phyloP scores from a whole-genome alignment of 2,888 invertebrate genomes.

The Xestobium rufovillosum region DNA sequence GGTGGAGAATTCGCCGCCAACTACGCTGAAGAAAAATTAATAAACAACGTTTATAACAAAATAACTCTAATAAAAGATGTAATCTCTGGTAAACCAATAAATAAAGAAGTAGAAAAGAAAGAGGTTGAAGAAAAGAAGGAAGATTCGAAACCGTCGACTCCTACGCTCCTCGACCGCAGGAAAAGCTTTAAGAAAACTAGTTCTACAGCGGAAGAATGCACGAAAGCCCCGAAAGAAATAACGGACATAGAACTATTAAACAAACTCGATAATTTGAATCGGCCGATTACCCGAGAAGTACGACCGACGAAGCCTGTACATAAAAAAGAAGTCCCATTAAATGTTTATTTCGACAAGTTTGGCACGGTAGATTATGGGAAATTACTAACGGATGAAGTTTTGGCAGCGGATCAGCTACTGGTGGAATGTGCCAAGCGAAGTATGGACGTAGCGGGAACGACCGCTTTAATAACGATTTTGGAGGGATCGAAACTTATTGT shows the following conservation, averaged over 20 bases:
- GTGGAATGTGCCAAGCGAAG: conserved; percentile 76
- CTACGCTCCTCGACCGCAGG: conserved; percentile 47
- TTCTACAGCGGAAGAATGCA: conserved; percentile 47
- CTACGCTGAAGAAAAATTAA: conserved; percentile 81
- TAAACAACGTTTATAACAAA: conserved; percentile 71
- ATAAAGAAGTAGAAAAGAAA: conserved; percentile 24
- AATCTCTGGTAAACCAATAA: conserved; percentile 50
- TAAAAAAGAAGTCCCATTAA: conserved; percentile 44
- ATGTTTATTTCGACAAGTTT: conserved; percentile 61
- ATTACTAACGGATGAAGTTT: conserved; percentile 77
- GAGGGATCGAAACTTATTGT: conserved; percentile 77
- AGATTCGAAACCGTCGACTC: conserved; percentile 42
- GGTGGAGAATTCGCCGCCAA: conserved; percentile 94
- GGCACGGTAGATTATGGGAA: conserved; percentile 74
- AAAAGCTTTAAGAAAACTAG: conserved; percentile 61
- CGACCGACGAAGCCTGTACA: conserved; percentile 46
- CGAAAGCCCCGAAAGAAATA: conserved; percentile 46
- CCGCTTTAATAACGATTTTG: conserved; percentile 82
- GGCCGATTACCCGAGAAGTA: conserved; percentile 56
- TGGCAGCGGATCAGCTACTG: conserved; percentile 74
- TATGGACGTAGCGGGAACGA: conserved; percentile 77
- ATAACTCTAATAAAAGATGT: conserved; percentile 65
- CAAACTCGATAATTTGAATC: conserved; percentile 55
- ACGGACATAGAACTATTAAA: conserved; percentile 62
- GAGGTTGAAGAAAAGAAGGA: conserved; percentile 43